Percentiles rank a stretch among this genome's conserved stretches.
phyloP scores from a whole-genome alignment of 35 echinoderm and acorn worm genomes.

The Apostichopus parvimensis region DNA sequence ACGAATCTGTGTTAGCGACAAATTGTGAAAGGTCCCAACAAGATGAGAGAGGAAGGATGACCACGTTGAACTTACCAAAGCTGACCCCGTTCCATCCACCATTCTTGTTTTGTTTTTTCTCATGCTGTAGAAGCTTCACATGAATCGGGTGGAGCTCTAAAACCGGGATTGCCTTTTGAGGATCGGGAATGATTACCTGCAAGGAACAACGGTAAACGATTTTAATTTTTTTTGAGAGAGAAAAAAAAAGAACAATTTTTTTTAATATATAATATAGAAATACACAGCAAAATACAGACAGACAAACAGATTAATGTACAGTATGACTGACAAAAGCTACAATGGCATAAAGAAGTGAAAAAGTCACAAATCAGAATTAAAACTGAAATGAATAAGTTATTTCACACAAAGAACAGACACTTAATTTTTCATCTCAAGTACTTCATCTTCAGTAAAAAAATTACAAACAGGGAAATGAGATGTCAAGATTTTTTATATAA shows the following conservation, averaged over 20 bases:
- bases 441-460: too few relatives aligned
- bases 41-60: background rate
- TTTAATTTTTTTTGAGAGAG: background rate
- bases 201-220: background rate
- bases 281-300: background rate
- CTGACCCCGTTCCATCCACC: conserved; percentile 92
- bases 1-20: background rate
- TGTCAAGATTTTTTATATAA: too few relatives aligned
- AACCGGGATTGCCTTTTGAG: conserved; percentile 66
- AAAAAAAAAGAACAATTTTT: background rate
- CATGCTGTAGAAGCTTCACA: conserved; percentile 85
- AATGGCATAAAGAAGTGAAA: too few relatives aligned
- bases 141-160: conserved; percentile 91
- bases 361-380: too few relatives aligned
- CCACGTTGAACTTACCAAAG: conserved; percentile 48
- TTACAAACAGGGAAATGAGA: too few relatives aligned
- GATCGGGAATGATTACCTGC: conserved; percentile 87
- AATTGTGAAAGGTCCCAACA: background rate
- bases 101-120: conserved; percentile 77
- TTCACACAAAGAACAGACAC: too few relatives aligned
- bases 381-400: too few relatives aligned
- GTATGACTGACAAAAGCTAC: too few relatives aligned
- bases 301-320: background rate
- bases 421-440: too few relatives aligned
- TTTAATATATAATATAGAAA: background rate